These are phyloP conservation scores for Zaprionus vittiger DNA, from an alignment of 1,140 invertebrate genomes.

Conservation along the genomic window DNA sequence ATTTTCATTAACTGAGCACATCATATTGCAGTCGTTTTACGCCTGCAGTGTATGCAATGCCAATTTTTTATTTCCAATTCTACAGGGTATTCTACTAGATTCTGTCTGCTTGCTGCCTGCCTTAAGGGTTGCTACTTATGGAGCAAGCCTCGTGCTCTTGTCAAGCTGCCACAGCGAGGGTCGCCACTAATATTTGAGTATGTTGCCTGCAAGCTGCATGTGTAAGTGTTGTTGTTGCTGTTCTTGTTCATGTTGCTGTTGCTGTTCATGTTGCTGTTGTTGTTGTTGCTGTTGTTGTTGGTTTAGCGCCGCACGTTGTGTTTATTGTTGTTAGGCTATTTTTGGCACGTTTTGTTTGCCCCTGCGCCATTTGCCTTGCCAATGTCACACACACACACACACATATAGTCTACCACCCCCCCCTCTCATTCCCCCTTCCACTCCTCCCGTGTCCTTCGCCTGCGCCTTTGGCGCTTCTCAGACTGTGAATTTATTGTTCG, in stretches of 20 bases:
- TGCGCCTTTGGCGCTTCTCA: background rate
- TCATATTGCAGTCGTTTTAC: no score
- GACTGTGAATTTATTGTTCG: conserved; percentile 55
- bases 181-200: no score
- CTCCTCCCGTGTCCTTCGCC: background rate
- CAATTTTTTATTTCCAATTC: no score
- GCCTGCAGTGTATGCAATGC: no score
- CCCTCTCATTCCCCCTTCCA: background rate
- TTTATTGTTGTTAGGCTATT: conserved; percentile 54
- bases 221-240: background rate
- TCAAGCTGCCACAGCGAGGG: no score
- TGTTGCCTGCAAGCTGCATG: background rate
- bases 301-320: background rate
- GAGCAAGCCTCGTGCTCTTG: no score
- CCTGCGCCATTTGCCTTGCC: conserved; percentile 39
- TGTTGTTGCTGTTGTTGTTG: conserved; percentile 9
- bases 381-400: conserved; percentile 23
- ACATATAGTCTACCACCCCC: conserved; percentile 1
- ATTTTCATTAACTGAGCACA: no score
- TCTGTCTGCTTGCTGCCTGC: no score
- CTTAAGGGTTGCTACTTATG: no score
- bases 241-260: conserved; percentile 4
- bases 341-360: conserved; percentile 59
- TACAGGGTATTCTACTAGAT: no score
- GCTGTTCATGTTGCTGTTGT: background rate